Evolutionary conservation across 2,888 invertebrate species (phyloP).

Genomic region (Alviniconcha strummeri): DNA sequence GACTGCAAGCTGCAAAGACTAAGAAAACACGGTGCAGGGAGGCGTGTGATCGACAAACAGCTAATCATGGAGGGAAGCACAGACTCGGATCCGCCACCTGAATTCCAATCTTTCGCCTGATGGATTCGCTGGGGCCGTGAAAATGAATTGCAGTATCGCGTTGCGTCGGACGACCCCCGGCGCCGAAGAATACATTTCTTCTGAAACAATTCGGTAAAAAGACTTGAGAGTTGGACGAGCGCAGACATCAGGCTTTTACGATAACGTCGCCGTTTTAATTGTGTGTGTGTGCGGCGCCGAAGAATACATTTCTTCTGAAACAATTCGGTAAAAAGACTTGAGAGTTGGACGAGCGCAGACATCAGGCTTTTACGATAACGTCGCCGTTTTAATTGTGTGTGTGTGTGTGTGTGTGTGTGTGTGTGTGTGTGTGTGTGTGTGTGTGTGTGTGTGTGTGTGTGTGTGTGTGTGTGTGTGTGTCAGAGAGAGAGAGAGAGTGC

Average conservation of each 20-base stretch:
- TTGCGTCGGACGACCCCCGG: too few species aligned
- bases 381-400: neutral
- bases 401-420: neutral
- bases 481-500: neutral
- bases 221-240: too few species aligned
- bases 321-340: too few species aligned
- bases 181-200: too few species aligned
- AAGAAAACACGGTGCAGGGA: neutral
- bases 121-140: neutral
- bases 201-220: too few species aligned
- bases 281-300: too few species aligned
- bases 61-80: neutral
- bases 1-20: neutral
- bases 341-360: too few species aligned
- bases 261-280: neutral
- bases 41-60: conserved; percentile 4
- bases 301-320: too few species aligned
- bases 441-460: neutral
- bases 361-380: neutral
- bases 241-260: too few species aligned
- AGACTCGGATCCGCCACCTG: neutral
- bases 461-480: neutral
- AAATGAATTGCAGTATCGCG: too few species aligned
- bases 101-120: conserved; percentile 5
- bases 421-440: neutral